These are phyloP conservation scores for Rachycentron canadum DNA, from an alignment of 2,797 vertebrate species.

Conservation along the genomic window DNA sequence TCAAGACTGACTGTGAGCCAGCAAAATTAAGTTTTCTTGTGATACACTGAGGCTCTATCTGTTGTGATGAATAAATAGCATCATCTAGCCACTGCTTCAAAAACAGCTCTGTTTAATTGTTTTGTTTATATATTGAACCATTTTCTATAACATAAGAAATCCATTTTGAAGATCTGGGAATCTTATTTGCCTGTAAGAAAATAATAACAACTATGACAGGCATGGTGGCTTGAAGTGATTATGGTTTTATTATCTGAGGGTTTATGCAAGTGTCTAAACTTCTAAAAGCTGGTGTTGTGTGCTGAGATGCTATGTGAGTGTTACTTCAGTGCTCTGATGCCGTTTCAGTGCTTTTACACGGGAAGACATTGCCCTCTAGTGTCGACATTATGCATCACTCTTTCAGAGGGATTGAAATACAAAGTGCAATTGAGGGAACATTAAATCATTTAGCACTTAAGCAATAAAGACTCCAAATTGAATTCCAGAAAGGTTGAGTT, in stretches of 20 bases:
- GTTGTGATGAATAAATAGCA: conserved; percentile 66
- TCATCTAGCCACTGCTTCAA: conserved; percentile 31
- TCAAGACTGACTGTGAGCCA: conserved; percentile 76
- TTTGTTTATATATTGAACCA: conserved; percentile 63
- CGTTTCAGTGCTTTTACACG: conserved; percentile 14
- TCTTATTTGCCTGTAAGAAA: conserved; percentile 17
- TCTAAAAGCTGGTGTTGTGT: conserved; percentile 4
- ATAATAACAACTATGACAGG: conserved; percentile 14
- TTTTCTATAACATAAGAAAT: conserved; percentile 33
- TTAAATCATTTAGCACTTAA: conserved; percentile 39
- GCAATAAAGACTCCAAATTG: conserved; percentile 32
- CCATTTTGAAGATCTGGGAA: conserved; percentile 27
- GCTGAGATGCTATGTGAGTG: neutral
- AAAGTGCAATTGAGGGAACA: conserved; percentile 2
- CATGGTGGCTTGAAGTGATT: neutral
- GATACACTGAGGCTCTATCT: conserved; percentile 46
- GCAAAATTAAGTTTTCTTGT: conserved; percentile 74
- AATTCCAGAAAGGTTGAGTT: conserved; percentile 20
- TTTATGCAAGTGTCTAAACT: conserved; percentile 43
- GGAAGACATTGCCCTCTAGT: conserved; percentile 79
- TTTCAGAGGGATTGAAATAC: conserved; percentile 4
- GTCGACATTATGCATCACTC: conserved; percentile 43
- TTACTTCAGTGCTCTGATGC: conserved; percentile 3
- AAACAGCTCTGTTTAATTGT: conserved; percentile 47
- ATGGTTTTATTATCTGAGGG: conserved; percentile 15